Base-by-base conservation (phyloP, 2,113 vertebrate species). In the Microtus montanus region DNA sequence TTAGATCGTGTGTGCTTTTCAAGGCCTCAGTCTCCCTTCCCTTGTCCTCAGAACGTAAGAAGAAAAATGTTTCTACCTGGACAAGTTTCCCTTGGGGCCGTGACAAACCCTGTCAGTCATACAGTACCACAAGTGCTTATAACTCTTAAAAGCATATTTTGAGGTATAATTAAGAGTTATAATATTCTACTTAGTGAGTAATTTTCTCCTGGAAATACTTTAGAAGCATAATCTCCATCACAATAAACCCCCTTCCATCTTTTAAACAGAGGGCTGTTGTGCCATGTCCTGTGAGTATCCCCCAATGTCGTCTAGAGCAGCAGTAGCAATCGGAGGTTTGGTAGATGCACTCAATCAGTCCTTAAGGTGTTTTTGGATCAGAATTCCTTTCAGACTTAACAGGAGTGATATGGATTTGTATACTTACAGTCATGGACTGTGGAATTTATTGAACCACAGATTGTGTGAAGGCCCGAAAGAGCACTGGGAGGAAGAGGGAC, bases 21-120 rank as follows among this genome's bases (percentile, higher is more conserved):
- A 90, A 38, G 7, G 14, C 83, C 19, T 92, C 49, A 78, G 52
- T 79, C 63, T 52, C 71, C 61, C 28, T 58, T 91, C 71, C 90
- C 2, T 38, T 68, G n/a, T 70, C 49, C 89, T 47, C 20, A 87
- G 92, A 93, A 95, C 24, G 38, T 44, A 85, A 80, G 85, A 70
- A 3, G 17, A 74, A 80, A 87, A 74, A 4, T 3, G 49, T 52
- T n/a, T 93, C 78, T 82, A 75, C 30, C 68, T 58, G 61, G 38
- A 38, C 35, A 52, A 2, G 0, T 84, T 91, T 96, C 78, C 44
- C 83, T 74, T 24, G 61, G 58, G n/a, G 24, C 5, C 88, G 41
- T 49, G 22, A 33, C 47, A 28, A 93, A 75, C 38, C 71, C 5
- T 58, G 86, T 49, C 38, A 78, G 2, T 90, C 47, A 95, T 44